These are phyloP conservation scores for Entomyzon cyanotis DNA, from an alignment of 2,113 vertebrate genomes.

Conservation along the genomic window DNA sequence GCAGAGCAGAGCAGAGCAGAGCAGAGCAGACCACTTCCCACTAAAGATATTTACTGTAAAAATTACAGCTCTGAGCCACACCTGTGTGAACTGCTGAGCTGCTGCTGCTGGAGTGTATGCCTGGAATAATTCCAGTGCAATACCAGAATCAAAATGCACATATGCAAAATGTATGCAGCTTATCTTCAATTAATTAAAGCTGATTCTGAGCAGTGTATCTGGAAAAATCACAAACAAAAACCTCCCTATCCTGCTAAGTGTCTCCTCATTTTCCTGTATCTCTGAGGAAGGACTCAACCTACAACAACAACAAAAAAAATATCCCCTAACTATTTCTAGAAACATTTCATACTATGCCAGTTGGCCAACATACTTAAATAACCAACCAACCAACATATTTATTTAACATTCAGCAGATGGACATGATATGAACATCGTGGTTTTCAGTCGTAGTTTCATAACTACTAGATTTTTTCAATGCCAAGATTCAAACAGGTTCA, in stretches of 20 bases:
- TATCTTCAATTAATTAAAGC: constrained; percentile 61
- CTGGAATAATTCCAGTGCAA: constrained; percentile 54
- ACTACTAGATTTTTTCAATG: constrained; percentile 83
- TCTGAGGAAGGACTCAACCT: constrained; percentile 66
- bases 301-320: constrained; percentile 56
- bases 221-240: constrained; percentile 57
- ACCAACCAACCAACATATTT: constrained; percentile 84
- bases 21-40: neutral
- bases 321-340: constrained; percentile 76
- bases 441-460: constrained; percentile 95
- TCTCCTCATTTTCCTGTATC: constrained; percentile 44
- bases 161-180: constrained; percentile 60
- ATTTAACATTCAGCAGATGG: constrained; percentile 97
- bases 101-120: neutral
- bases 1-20: neutral
- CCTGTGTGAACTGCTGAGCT: neutral
- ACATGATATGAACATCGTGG: constrained; percentile 95
- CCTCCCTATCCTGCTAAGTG: constrained; percentile 35
- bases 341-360: constrained; percentile 77
- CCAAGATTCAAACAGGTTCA: constrained; percentile 73
- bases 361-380: constrained; percentile 81
- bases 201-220: constrained; percentile 57
- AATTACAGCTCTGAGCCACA: neutral
- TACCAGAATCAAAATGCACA: constrained; percentile 59
- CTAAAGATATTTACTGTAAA: neutral